phyloP scores from a whole-genome alignment of 2,797 vertebrate genomes.

The Chrysocyon brachyurus region DNA sequence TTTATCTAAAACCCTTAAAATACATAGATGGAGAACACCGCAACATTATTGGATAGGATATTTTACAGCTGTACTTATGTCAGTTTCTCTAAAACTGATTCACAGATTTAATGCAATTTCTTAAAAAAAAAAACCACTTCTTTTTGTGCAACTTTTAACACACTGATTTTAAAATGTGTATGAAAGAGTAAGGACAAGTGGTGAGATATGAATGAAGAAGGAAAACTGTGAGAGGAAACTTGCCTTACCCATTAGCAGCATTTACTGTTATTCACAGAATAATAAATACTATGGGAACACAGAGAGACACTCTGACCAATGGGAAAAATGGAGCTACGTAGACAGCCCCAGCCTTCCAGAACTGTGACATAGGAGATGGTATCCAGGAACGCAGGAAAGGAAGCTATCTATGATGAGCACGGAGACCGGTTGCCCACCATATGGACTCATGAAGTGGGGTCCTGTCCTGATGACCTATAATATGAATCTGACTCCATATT shows the following conservation, averaged over 20 bases:
- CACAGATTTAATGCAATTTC: background rate
- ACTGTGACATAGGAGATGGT: background rate
- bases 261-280: background rate
- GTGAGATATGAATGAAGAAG: background rate
- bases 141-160: background rate
- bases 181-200: background rate
- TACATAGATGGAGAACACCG: background rate
- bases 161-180: background rate
- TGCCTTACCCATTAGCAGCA: background rate
- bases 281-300: background rate
- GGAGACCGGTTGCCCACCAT: accelerated
- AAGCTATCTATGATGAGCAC: accelerated
- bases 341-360: background rate
- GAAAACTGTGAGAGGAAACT: background rate
- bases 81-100: background rate
- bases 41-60: background rate
- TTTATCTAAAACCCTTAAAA: background rate
- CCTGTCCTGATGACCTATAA: background rate
- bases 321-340: background rate
- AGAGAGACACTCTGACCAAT: background rate
- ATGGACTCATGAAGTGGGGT: background rate
- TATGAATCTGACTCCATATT: background rate
- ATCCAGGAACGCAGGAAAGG: background rate
- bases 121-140: background rate
- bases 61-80: background rate